phyloP scores from a whole-genome alignment of 2,113 vertebrate genomes.

The Ancistrus triradiatus region DNA sequence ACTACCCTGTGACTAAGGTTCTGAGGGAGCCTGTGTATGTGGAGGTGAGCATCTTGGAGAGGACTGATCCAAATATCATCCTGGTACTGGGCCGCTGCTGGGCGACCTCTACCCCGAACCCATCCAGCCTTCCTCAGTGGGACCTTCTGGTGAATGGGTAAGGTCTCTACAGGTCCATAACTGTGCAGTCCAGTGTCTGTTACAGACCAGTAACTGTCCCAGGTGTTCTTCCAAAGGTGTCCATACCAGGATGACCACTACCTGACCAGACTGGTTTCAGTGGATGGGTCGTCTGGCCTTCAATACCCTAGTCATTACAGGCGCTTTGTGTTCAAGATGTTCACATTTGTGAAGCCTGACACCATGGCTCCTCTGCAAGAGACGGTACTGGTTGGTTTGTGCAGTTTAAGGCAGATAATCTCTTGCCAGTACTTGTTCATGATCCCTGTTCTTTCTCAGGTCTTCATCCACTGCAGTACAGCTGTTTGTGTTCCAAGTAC shows the following conservation, averaged over 20 bases:
- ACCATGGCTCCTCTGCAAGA: constrained; percentile 3
- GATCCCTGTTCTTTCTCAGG: neutral
- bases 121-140: constrained; percentile 59
- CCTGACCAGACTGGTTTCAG: constrained; percentile 5
- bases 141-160: constrained; percentile 51
- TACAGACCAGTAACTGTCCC: neutral
- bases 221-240: neutral
- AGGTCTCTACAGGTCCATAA: neutral
- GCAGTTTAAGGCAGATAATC: neutral
- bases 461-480: constrained; percentile 30
- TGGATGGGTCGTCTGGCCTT: neutral
- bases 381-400: neutral
- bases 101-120: constrained; percentile 52
- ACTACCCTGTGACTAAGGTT: constrained; percentile 62
- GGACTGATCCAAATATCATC: constrained; percentile 57
- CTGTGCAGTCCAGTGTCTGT: neutral
- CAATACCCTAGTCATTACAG: constrained; percentile 25
- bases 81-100: constrained; percentile 64
- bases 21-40: constrained; percentile 55
- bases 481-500: constrained; percentile 19
- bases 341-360: constrained; percentile 15
- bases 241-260: constrained; percentile 27
- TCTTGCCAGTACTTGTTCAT: no score
- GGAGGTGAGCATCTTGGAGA: constrained; percentile 55
- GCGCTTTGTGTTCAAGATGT: constrained; percentile 28